phyloP scores from a whole-genome alignment of 2,888 invertebrate genomes.

The Willowsia nigromaculata region DNA sequence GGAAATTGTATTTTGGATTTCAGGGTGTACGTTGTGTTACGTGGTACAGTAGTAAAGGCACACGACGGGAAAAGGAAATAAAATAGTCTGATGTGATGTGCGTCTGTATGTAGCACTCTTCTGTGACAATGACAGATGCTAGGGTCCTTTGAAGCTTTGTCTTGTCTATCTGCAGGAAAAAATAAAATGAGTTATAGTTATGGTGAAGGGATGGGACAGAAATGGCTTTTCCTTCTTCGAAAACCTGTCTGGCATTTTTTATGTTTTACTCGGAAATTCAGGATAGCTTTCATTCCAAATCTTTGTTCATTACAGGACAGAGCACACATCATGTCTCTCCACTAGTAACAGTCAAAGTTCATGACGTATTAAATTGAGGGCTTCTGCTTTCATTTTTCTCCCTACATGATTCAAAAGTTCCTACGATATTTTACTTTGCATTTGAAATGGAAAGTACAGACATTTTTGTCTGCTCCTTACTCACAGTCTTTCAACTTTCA shows the following conservation, averaged over 20 bases:
- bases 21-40: not conserved
- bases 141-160: slow-evolving; percentile 59
- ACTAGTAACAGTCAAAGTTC: not conserved
- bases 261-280: too few species aligned
- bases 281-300: not conserved
- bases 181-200: slow-evolving; percentile 56
- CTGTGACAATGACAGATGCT: slow-evolving; percentile 64
- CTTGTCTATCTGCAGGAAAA: slow-evolving; percentile 45
- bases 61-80: slow-evolving; percentile 5
- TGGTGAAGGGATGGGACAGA: not conserved
- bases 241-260: not conserved
- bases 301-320: not conserved
- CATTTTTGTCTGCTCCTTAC: too few species aligned
- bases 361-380: not conserved
- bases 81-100: slow-evolving; percentile 2
- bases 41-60: not conserved
- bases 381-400: not conserved
- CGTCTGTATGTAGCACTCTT: slow-evolving; percentile 14
- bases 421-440: not conserved
- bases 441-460: not conserved
- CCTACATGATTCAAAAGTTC: not conserved
- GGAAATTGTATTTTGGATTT: not conserved
- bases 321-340: not conserved
- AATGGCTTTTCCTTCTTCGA: not conserved
- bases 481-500: too few species aligned